Conservation (phyloP, 2,113 vertebrate species). For the Oreocharis arfaki region DNA sequence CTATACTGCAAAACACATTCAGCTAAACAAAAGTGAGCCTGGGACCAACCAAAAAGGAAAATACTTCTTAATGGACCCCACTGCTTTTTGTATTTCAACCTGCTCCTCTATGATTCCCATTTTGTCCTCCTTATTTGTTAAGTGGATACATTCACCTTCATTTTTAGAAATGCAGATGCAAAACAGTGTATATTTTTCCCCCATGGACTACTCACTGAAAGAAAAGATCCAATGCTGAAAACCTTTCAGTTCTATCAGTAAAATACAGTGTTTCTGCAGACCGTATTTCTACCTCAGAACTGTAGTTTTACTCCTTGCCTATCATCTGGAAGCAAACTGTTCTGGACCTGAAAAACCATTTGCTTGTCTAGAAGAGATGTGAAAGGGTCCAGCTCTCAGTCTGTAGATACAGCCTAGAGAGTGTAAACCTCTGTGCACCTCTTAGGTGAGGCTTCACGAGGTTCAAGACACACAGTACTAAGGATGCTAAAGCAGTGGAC, state of each 20-base stretch:
- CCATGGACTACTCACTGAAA: not conserved
- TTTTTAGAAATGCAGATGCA: not conserved
- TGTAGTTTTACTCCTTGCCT: not conserved
- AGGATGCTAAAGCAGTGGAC: not conserved
- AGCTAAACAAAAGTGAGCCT: not conserved
- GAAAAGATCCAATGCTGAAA: not conserved
- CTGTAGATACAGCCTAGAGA: not conserved
- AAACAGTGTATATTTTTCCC: not conserved
- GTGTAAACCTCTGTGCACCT: not conserved
- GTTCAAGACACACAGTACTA: not conserved
- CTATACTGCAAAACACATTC: not conserved
- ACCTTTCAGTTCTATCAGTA: not conserved
- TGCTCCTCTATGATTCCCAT: not conserved
- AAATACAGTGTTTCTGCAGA: not conserved
- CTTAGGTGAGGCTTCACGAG: not conserved
- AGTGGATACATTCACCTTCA: not conserved
- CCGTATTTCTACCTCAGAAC: not conserved
- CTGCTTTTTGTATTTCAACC: not conserved
- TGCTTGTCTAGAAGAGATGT: not conserved
- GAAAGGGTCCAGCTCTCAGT: not conserved
- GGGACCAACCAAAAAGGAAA: not conserved
- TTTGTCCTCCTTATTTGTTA: not conserved
- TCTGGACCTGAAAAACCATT: not conserved
- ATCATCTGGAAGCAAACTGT: not conserved
- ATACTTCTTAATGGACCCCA: not conserved